phyloP scores from a whole-genome alignment of 2,113 vertebrate genomes.

The Epinephelus moara region DNA sequence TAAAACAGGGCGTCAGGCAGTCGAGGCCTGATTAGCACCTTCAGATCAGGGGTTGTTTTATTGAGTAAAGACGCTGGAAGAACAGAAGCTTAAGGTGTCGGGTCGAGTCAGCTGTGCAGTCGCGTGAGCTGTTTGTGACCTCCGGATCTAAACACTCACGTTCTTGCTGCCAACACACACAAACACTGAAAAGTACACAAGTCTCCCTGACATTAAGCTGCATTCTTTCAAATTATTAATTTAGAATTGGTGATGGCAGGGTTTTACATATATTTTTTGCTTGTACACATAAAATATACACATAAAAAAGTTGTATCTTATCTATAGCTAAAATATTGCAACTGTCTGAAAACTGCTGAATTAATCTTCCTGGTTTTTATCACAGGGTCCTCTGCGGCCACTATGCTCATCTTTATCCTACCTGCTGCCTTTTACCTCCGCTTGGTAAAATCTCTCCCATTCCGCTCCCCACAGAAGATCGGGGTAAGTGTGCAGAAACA shows the following conservation, averaged over 20 bases:
- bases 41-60: constrained; percentile 38
- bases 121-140: constrained; percentile 36
- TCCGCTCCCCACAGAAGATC: constrained; percentile 93
- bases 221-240: too few species aligned
- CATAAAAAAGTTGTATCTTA: not conserved
- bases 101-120: constrained; percentile 43
- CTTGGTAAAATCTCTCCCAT: constrained; percentile 90
- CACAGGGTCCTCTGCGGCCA: constrained; percentile 95
- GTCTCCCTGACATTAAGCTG: not conserved
- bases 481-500: constrained; percentile 86
- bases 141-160: not conserved
- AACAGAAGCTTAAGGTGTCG: constrained; percentile 36
- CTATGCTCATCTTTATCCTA: constrained; percentile 97
- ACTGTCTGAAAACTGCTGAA: constrained; percentile 12
- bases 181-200: not conserved
- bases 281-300: too few species aligned
- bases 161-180: not conserved
- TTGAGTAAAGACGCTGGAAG: constrained; percentile 22
- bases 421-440: constrained; percentile 94
- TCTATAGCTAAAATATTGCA: not conserved
- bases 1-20: not conserved
- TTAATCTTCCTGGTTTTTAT: not conserved
- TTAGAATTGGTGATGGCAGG: too few species aligned
- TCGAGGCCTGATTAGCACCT: constrained; percentile 13
- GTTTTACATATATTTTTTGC: too few species aligned